Base-by-base conservation (phyloP, 2,113 vertebrate species). In the Cyphomyrus discorhynchus region DNA sequence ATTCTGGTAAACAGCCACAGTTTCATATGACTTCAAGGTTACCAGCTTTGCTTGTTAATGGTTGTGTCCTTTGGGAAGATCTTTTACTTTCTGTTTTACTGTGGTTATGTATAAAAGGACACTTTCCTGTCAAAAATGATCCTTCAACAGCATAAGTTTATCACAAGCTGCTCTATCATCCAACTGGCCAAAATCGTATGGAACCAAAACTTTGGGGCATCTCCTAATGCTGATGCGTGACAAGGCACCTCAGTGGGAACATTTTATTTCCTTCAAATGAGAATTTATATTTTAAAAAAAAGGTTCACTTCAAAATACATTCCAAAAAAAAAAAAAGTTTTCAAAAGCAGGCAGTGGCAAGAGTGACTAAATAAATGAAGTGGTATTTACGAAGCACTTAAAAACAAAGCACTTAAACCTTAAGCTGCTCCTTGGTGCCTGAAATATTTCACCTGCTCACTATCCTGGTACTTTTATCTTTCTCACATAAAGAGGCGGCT, bases 351-450 rank as follows among this genome's bases (percentile, higher is more conserved):
- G 90, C 74, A 52, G 80, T 70, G 56, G 66, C 89, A n/a, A 42
- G 90, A 86, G 39, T 50, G 82, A 50, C 49, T 87, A 27, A 91
- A 91, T 91, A 77, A 93, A 91, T 90, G 87, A 89, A 90, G 56
- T 86, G 86, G 91, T 90, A 90, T n/a, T 66, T 49, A 82, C 87
- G 35, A 39, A 90, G 89, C 56, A 89, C 46, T 50, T 47, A 62
- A 89, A 87, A 49, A 24, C 52, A 85, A 92, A 91, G n/a, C 89
- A 89, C 90, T 90, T 88, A 91, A 77, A 58, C 52, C 49, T 35
- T 86, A 56, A 80, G 58, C 21, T 1, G 6, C 0, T 5, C 27
- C 86, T 89, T 52, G 56, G 1, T 9, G 86, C 13, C 49, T 24
- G 21, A 80, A 80, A 49, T 49, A 47, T 31, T 27, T n/a, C 62